Conservation (phyloP, 2,888 invertebrate genomes). For the Noctua janthe region DNA sequence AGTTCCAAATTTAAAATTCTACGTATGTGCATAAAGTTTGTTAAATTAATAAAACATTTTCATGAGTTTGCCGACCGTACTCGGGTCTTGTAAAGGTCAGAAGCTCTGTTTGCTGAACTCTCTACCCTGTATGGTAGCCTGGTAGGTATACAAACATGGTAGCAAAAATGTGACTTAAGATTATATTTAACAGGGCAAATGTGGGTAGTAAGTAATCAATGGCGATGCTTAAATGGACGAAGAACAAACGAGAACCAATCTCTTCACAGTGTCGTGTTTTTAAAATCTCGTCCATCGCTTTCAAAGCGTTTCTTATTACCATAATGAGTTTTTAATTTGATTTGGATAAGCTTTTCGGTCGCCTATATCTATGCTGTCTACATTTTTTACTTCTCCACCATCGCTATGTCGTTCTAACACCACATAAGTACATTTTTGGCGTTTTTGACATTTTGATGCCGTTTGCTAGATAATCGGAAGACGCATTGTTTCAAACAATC, state of each 20-base stretch:
- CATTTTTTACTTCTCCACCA: not conserved
- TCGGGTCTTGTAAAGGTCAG: constrained; percentile 55
- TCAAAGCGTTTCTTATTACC: not conserved
- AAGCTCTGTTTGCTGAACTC: constrained; percentile 46
- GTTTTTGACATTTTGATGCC: too few relatives aligned
- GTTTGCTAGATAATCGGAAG: too few relatives aligned
- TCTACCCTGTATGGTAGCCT: constrained; percentile 22
- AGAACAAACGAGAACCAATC: not conserved
- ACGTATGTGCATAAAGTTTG: constrained; percentile 13
- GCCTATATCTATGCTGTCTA: not conserved
- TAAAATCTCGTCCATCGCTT: not conserved
- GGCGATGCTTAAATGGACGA: not conserved
- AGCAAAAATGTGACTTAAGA: not conserved
- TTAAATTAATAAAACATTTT: constrained; percentile 43
- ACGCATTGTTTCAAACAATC: too few relatives aligned
- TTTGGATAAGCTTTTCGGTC: not conserved
- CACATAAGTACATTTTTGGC: too few relatives aligned
- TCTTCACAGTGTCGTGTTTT: not conserved
- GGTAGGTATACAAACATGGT: constrained; percentile 40
- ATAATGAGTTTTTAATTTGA: not conserved
- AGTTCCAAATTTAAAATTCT: constrained; percentile 37
- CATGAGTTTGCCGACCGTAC: constrained; percentile 49
- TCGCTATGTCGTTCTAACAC: too few relatives aligned
- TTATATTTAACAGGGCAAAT: constrained; percentile 30
- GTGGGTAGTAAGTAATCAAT: not conserved